A percentile compares a stretch with the other conserved stretches of the same genome.
Conservation (phyloP, 2,888 invertebrate genomes). For the Hemaris fuciformis region DNA sequence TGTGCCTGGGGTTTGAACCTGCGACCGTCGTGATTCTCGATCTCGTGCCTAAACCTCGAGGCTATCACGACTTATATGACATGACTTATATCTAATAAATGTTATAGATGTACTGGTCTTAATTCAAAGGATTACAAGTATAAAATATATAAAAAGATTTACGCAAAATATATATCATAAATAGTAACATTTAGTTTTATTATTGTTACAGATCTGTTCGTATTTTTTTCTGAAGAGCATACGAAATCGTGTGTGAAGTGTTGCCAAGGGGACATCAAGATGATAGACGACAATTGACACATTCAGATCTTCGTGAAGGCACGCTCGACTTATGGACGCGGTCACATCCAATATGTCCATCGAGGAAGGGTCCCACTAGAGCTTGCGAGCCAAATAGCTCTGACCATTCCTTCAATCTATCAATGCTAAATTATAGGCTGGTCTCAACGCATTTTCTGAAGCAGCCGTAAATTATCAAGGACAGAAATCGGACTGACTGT, state of each 20-base stretch:
- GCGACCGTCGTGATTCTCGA: too few relatives aligned
- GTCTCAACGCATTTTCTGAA: constrained; percentile 96
- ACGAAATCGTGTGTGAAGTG: not conserved
- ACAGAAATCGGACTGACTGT: constrained; percentile 44
- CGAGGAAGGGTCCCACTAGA: constrained; percentile 33
- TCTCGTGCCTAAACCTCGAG: too few relatives aligned
- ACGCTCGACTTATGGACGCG: constrained; percentile 26
- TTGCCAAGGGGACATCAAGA: constrained; percentile 34
- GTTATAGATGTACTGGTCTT: too few relatives aligned
- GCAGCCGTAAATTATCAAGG: constrained; percentile 88
- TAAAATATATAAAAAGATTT: too few relatives aligned
- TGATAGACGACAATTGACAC: constrained; percentile 70
- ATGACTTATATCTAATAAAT: too few relatives aligned
- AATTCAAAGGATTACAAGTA: too few relatives aligned
- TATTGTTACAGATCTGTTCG: not conserved
- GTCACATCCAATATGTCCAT: constrained; percentile 17
- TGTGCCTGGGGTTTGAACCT: too few relatives aligned
- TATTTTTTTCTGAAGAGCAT: not conserved
- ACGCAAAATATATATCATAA: too few relatives aligned
- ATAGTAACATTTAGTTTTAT: not conserved
- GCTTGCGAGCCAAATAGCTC: constrained; percentile 57
- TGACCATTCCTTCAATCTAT: constrained; percentile 58
- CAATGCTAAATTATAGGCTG: constrained; percentile 95
- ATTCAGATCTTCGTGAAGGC: constrained; percentile 9
- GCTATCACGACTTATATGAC: too few relatives aligned